Evolutionary conservation across 1,140 invertebrate genomes (phyloP), one percentile per base, ranked within the genome.

Genomic region (Psix sp.): DNA sequence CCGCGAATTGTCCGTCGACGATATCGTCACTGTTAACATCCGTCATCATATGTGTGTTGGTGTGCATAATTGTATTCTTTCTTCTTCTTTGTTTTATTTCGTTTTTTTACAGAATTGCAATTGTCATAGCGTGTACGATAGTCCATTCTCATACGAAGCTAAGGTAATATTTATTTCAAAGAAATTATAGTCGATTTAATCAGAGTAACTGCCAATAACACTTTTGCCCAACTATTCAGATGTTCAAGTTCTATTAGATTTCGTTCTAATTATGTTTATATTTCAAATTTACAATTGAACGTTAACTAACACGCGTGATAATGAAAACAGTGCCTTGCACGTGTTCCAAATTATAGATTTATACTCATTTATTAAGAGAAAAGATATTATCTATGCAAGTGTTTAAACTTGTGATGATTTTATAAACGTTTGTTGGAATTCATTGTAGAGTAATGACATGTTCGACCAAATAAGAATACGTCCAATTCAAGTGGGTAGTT

Each of bases 281-380:
- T n/a, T n/a, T n/a, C n/a, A n/a, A n/a, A n/a, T n/a, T n/a, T n/a
- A n/a, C n/a, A n/a, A n/a, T n/a, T n/a, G n/a, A n/a, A n/a, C n/a
- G n/a, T n/a, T n/a, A 65, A 45, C 36, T 67, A 77, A 81, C 76
- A 74, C 74, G 78, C 72, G 79, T 81, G 80, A 82, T 77, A 77
- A 76, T 78, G 60, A 75, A 80, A 83, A 78, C 68, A 82, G 84
- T 86, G 84, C 84, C 84, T 86, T 86, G 82, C 79, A 80, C 83
- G 81, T 86, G 84, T 84, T 84, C 77, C 59, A 68, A 78, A 74
- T 74, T 33, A 74, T 79, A 29, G 7, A 29, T 29, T 7, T 29
- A 29, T 68, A 78, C 78, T 67, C 57, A 73, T 20, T 14, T 74
- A 54, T 40, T 24, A 14, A 2, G 42, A 20, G 5, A 39, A 48